A percentile compares a stretch with the other conserved stretches of the same genome.
phyloP scores from a whole-genome alignment of 2,113 vertebrate genomes.

The Pampusana beccarii region DNA sequence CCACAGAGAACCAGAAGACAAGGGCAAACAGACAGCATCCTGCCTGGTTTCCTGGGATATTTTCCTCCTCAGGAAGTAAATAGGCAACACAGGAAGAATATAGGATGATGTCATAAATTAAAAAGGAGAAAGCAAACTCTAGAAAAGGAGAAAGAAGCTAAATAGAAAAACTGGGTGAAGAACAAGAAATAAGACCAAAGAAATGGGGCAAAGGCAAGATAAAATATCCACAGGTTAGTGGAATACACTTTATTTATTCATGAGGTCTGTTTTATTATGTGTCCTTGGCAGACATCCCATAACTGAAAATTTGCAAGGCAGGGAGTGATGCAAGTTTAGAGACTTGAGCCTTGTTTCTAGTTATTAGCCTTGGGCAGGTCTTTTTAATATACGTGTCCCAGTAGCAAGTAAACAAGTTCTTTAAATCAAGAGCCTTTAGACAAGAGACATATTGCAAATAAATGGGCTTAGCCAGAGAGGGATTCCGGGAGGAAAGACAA shows the following conservation, averaged over 20 bases:
- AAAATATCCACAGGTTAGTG: constrained; percentile 49
- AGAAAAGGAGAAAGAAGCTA: neutral
- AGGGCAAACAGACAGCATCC: neutral
- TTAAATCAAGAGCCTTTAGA: neutral
- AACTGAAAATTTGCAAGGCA: constrained; percentile 39
- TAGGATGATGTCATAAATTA: neutral
- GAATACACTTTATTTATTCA: constrained; percentile 64
- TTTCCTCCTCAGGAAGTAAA: neutral
- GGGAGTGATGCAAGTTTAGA: neutral
- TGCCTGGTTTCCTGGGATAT: neutral
- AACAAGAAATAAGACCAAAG: neutral
- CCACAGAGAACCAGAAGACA: neutral
- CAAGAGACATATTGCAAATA: neutral
- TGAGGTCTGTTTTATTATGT: constrained; percentile 37
- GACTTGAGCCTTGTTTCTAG: constrained; percentile 6
- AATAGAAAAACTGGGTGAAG: neutral
- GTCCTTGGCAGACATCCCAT: constrained; percentile 49
- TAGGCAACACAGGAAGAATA: neutral
- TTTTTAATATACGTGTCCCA: neutral
- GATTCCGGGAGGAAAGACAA: neutral
- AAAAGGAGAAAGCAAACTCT: neutral
- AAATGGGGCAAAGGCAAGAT: neutral
- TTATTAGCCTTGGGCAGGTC: constrained; percentile 23
- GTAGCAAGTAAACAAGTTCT: neutral
- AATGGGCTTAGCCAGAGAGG: neutral